Evolutionary conservation across 2,113 vertebrate genomes (phyloP), one percentile per base, ranked within the genome.

Genomic region (Misgurnus anguillicaudatus): DNA sequence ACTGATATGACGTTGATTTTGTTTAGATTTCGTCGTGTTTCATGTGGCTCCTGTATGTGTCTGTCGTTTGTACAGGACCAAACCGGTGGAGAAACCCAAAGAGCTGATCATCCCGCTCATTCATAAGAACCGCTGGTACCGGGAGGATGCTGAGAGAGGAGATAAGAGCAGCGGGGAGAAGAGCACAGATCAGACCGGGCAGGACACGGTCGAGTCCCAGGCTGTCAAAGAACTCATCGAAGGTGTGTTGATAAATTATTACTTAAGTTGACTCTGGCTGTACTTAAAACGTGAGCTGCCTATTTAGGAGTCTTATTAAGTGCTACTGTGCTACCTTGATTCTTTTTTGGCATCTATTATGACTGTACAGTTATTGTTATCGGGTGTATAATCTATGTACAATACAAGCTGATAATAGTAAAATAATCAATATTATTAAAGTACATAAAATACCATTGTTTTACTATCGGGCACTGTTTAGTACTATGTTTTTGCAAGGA

Each of bases 171-270:
- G 58, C 60, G 60, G 3, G 78, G 17, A n/a, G 81, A 36, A 11
- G 61, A 62, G 7, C 82, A 86, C 71, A 67, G 39, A 19, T 58
- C 68, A 6, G 70, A 82, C 5, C 38, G 53, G 6, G 17, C 71
- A 58, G 2, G 91, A 95, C 62, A 90, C 92, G 0, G 88, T 95
- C 61, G 93, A 95, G 21, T 93, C 93, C 6, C 94, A 92, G 80
- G 96, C 96, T 16, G 93, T 97, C 82, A 94, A 94, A 84, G 96
- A 97, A 70, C 90, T 97, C 10, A 94, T 96, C 75, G 95, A 95
- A 90, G 96, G 94, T 94, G 36, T 47, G 79, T 70, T 42, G 8
- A 17, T n/a, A 31, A 1, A 55, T 38, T 36, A 6, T 45, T 75
- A 31, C 17, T 61, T 58, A 14, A 7, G 10, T 14, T 16, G 55